These are phyloP conservation scores for Oxytorus armatus DNA, from an alignment of 2,888 invertebrate genomes.

Conservation along the genomic window DNA sequence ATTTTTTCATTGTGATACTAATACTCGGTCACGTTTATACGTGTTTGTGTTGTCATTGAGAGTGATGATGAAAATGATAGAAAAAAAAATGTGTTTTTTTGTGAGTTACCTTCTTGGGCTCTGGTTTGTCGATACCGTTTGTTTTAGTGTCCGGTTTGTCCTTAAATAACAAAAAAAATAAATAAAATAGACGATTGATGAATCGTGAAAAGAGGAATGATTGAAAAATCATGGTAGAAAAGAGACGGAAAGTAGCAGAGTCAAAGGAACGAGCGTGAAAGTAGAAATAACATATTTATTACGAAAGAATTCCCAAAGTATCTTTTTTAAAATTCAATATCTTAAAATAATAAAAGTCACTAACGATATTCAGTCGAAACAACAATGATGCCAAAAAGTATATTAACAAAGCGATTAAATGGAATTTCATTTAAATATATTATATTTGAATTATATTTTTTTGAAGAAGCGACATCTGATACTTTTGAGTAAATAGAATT, in stretches of 20 bases:
- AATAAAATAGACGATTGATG: conserved; percentile 31
- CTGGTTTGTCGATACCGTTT: conserved; percentile 82
- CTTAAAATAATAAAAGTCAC: too few species aligned
- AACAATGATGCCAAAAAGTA: too few species aligned
- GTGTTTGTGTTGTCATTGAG: background rate
- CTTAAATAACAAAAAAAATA: conserved; percentile 78
- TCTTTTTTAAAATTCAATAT: too few species aligned
- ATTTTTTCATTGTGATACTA: background rate
- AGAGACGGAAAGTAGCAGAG: background rate
- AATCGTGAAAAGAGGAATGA: background rate
- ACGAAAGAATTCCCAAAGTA: too few species aligned
- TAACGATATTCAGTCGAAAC: too few species aligned
- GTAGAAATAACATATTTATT: too few species aligned
- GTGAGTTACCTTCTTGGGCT: conserved; percentile 78
- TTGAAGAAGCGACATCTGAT: too few species aligned
- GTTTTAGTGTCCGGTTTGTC: conserved; percentile 79
- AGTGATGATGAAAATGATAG: background rate
- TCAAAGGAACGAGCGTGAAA: background rate
- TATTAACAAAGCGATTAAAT: too few species aligned
- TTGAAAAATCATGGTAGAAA: conserved; percentile 6
- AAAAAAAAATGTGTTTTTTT: conserved; percentile 11
- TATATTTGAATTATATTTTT: too few species aligned
- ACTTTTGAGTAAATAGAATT: too few species aligned
- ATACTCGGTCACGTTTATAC: background rate
- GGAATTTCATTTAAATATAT: too few species aligned